phyloP scores from a whole-genome alignment of 2,113 vertebrate genomes.

The Otus sunia region DNA sequence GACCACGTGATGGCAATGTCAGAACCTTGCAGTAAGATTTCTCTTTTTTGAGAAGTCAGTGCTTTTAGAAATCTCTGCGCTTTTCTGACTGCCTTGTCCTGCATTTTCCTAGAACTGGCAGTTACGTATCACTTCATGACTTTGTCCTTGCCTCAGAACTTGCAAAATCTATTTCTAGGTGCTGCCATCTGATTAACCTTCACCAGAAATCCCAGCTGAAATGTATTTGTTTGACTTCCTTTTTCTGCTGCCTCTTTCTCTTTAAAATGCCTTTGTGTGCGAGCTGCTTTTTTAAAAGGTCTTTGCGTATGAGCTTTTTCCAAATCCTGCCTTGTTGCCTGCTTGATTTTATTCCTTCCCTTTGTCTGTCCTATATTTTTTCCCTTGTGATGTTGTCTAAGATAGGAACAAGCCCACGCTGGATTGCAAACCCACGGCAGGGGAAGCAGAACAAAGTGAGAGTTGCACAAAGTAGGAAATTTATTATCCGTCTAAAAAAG shows the following conservation, averaged over 20 bases:
- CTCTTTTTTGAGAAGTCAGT: background rate
- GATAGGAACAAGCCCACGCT: conserved; percentile 40
- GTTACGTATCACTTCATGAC: rapidly evolving
- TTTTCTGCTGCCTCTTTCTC: background rate
- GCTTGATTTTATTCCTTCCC: background rate
- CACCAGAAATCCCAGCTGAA: background rate
- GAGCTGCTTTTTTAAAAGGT: background rate
- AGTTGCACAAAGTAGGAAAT: background rate
- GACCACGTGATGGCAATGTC: background rate
- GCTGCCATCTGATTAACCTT: background rate
- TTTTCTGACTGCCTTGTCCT: background rate
- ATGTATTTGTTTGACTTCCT: background rate
- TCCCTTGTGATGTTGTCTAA: background rate
- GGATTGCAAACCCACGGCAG: background rate
- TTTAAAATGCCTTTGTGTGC: background rate
- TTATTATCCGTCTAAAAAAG: background rate
- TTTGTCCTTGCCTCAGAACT: background rate
- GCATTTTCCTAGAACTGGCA: background rate
- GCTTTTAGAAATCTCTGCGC: background rate
- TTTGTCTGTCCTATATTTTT: conserved; percentile 12
- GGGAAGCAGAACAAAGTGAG: conserved; percentile 12
- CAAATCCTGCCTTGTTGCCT: background rate
- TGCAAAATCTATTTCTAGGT: background rate
- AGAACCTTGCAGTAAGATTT: background rate
- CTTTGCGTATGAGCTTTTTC: background rate